Evolutionary conservation across 2,888 invertebrate genomes (phyloP).

Genomic region (Oxycera nigricornis): DNA sequence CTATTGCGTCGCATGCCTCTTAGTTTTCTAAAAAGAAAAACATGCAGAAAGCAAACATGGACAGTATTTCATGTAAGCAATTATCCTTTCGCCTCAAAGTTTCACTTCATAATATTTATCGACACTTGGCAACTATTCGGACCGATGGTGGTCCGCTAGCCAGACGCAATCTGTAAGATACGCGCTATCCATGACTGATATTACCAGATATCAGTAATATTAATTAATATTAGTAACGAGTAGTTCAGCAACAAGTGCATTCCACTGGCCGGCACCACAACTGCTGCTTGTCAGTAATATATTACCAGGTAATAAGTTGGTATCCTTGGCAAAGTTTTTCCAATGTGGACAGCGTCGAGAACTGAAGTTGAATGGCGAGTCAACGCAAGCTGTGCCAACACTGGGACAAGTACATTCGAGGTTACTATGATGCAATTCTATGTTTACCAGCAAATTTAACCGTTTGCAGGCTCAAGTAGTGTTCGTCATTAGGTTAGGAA

Average conservation of each 20-base stretch:
- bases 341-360: slow-evolving; percentile 18
- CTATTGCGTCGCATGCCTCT: too few relatives aligned
- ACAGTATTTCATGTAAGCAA: slow-evolving; percentile 26
- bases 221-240: slow-evolving; percentile 41
- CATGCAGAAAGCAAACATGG: slow-evolving; percentile 1
- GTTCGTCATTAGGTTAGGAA: neutral
- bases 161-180: neutral
- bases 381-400: slow-evolving; percentile 7
- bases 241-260: slow-evolving; percentile 43
- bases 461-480: neutral
- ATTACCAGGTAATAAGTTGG: slow-evolving; percentile 43
- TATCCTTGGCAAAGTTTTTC: slow-evolving; percentile 46
- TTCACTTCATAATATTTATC: slow-evolving; percentile 29
- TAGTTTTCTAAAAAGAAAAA: neutral
- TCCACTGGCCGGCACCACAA: slow-evolving; percentile 36
- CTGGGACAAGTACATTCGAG: slow-evolving; percentile 10
- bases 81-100: slow-evolving; percentile 29
- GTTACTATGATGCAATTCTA: slow-evolving; percentile 30
- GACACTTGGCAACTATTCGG: slow-evolving; percentile 7
- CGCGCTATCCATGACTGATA: slow-evolving; percentile 25
- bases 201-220: slow-evolving; percentile 26
- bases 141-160: slow-evolving; percentile 21
- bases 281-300: slow-evolving; percentile 44
- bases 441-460: slow-evolving; percentile 14
- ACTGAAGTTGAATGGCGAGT: slow-evolving; percentile 22